phyloP scores from a whole-genome alignment of 2,888 invertebrate species.

The Aphidius colemani region DNA sequence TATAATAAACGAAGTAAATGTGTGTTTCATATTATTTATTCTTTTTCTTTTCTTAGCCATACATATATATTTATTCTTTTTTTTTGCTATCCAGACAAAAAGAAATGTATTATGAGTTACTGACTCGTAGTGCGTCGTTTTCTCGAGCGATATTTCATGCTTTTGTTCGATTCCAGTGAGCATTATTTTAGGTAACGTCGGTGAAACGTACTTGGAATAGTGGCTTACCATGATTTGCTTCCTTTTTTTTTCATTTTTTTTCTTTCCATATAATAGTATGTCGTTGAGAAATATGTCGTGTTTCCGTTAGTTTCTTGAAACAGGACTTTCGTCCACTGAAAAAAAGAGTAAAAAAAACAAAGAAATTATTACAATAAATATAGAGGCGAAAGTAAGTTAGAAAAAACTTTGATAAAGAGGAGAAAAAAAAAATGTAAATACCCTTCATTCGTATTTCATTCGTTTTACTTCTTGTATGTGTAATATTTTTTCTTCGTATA shows the following conservation, averaged over 20 bases:
- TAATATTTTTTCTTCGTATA: background rate
- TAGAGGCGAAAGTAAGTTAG: background rate
- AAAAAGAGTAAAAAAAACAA: background rate
- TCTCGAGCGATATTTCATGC: conserved; percentile 56
- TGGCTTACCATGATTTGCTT: conserved; percentile 25
- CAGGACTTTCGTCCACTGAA: conserved; percentile 4
- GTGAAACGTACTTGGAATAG: conserved; percentile 47
- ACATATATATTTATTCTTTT: conserved; percentile 30
- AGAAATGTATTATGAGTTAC: conserved; percentile 58
- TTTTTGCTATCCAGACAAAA: conserved; percentile 23
- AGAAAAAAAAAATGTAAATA: conserved; percentile 10
- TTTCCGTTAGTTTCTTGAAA: conserved; percentile 20
- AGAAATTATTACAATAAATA: background rate
- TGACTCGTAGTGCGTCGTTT: conserved; percentile 43
- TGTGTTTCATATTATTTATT: conserved; percentile 1
- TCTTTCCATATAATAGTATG: conserved; percentile 31
- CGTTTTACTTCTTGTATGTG: background rate
- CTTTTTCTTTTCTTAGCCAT: conserved; percentile 7
- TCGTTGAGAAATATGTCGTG: conserved; percentile 53
- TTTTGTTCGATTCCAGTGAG: conserved; percentile 60
- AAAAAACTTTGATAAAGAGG: conserved; percentile 6
- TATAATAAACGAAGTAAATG: conserved; percentile 12
- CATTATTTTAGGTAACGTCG: conserved; percentile 58
- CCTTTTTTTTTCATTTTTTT: conserved; percentile 13
- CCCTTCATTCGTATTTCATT: background rate